Evolutionary conservation across 1,140 invertebrate species (phyloP), one percentile per base, ranked within the genome.

Genomic region (Zaprionus davidi): DNA sequence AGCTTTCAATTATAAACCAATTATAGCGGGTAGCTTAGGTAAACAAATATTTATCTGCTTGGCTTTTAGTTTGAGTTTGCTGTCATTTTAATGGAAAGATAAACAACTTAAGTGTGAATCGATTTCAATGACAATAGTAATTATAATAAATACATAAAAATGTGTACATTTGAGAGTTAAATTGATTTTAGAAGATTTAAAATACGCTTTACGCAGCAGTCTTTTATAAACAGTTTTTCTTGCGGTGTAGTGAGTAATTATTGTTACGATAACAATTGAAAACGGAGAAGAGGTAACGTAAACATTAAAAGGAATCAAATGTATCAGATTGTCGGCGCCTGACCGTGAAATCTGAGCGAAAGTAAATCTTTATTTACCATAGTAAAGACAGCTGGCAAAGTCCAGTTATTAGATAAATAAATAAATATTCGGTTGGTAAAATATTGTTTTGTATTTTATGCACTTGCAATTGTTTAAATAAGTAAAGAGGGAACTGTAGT

Each of bases 1-100:
- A 73, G 76, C 58, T 64, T 77, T 74, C 69, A 73, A 86, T 73
- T 77, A 79, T 82, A 57, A 76, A 66, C 71, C 79, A 87, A 86
- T 86, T 87, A 82, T 60, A 46, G 62, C 38, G 69, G 64, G 75
- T 76, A 72, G 71, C 57, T 11, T 60, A 72, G 60, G 63, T 75
- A 59, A 31, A n/a, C 49, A 55, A 90, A 88, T 88, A 88, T 90
- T 88, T 76, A 57, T 53, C 44, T 17, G 7, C n/a, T n/a, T 41
- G 6, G 85, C 84, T 88, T 84, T 88, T 84, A 88, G 71, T 71
- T 20, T 24, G 9, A 24, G 49, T 51, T 81, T 36, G 67, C 76
- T 79, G 46, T 51, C 60, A 44, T n/a, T 75, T 78, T 73, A 57
- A 84, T 79, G 65, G 59, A 67, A 80, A 71, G 65, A 75, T 75